These are phyloP conservation scores for Empis stercorea DNA, from an alignment of 2,888 invertebrate genomes.

Conservation along the genomic window DNA sequence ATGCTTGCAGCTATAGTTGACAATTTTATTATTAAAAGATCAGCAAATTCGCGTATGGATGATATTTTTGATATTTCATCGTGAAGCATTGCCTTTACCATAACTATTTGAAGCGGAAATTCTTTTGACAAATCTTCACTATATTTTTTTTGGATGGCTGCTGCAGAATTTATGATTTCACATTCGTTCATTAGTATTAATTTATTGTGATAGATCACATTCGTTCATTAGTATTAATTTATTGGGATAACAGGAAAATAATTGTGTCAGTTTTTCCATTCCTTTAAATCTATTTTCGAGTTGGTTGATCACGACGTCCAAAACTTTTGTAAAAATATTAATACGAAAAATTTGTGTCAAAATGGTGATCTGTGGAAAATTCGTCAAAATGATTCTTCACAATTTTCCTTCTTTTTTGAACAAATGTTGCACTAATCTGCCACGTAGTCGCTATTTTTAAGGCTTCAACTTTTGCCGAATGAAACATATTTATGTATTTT, in stretches of 20 bases:
- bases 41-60: constrained; percentile 1
- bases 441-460: not conserved
- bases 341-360: not conserved
- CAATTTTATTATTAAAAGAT: constrained; percentile 3
- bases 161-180: not conserved
- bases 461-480: constrained; percentile 1
- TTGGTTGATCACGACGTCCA: too few relatives aligned
- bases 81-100: too few relatives aligned
- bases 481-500: not conserved
- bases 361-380: not conserved
- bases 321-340: not conserved
- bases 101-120: constrained; percentile 1
- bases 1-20: too few relatives aligned
- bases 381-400: not conserved
- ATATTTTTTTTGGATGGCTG: not conserved
- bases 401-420: too few relatives aligned
- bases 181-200: not conserved
- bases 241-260: not conserved
- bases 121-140: not conserved
- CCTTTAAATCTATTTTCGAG: constrained; percentile 1
- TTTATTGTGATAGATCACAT: not conserved
- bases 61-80: constrained; percentile 1
- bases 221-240: not conserved
- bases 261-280: not conserved
- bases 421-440: not conserved